Evolutionary conservation across 2,888 invertebrate species (phyloP), one percentile per base, ranked within the genome.

Genomic region (Drosophila neutralis): DNA sequence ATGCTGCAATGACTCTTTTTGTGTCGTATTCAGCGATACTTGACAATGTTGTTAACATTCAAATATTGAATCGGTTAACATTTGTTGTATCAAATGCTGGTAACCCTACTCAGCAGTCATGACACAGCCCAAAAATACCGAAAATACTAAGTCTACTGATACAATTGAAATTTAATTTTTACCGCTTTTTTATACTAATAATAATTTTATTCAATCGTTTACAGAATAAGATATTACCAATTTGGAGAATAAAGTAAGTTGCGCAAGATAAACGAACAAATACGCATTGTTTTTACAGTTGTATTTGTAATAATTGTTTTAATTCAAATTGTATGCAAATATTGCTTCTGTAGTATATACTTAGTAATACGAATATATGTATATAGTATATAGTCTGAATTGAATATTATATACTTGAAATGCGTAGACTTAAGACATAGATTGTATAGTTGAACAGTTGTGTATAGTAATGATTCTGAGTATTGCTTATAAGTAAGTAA

Each of bases 261-360:
- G 54, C 33, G 31, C 33, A 49, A 51, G 36, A 11, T 27, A 38
- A 51, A 60, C 27, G n/a, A 51, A 49, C 35, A 53, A 36, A 51
- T 42, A 54, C 48, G 21, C 35, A 21, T 57, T 52, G 51, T 45
- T 52, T 13, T 49, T 58, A 48, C 52, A 66, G 10, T 54, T 71
- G 18, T 70, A 65, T 71, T 64, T 69, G 52, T 69, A 58, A 61
- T 79, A 66, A 69, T 70, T 72, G 54, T 67, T 79, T 76, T 73
- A 65, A 73, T 79, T 76, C 42, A 76, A 70, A 68, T 69, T 70
- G 24, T 79, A 70, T 79, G 76, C 79, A 79, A 76, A 76, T 79
- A 79, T 79, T 79, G 79, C 79, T 79, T 79, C 58, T 64, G 61
- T 79, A 59, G 61, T 62, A 64, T 71, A 64, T 68, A 73, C 76